Base-by-base conservation (phyloP, 2,797 vertebrate genomes). In the Huso huso region DNA sequence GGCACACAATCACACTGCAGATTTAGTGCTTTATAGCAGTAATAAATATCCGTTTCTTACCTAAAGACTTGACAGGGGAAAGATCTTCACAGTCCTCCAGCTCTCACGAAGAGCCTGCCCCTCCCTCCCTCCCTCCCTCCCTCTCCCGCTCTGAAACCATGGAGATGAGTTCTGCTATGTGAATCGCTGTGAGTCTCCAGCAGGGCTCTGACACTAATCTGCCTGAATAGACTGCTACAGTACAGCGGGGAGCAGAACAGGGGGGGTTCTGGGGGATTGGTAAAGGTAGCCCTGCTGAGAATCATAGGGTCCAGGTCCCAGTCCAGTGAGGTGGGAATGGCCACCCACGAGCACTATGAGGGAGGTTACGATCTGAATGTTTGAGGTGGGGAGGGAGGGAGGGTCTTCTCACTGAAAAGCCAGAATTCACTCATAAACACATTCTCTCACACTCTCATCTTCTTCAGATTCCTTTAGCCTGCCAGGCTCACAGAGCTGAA, bases 361-460 rank as follows among this genome's bases (percentile, higher is more conserved):
- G 23, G 23, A 37, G 23, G 23, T 2, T 37, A 37, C 23, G 23
- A 37, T 37, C 23, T 37, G 23, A 37, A 37, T 37, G 23, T 37
- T 37, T 37, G 23, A 37, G 23, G 23, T 37, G 23, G 23, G 23
- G 23, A 37, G 23, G 23, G 23, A 37, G 23, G 23, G 23, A 37
- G 23, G 1, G 23, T 2, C 23, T 37, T 37, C 23, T 37, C 23
- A 37, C 23, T 37, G 23, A 37, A 37, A 37, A 37, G 23, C 2
- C 23, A 37, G 23, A 13, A 61, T 55, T 7, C 64, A 59, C 62
- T 63, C 62, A 64, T 10, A 68, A 48, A 59, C 51, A 68, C 51
- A 64, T 55, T 64, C 61, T 68, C 51, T 63, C 53, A 58, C 68
- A 62, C 52, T 64, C 63, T 51, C 63, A 65, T 57, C 68, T 23